phyloP scores from a whole-genome alignment of 2,113 vertebrate species.

The Nannospalax galili region DNA sequence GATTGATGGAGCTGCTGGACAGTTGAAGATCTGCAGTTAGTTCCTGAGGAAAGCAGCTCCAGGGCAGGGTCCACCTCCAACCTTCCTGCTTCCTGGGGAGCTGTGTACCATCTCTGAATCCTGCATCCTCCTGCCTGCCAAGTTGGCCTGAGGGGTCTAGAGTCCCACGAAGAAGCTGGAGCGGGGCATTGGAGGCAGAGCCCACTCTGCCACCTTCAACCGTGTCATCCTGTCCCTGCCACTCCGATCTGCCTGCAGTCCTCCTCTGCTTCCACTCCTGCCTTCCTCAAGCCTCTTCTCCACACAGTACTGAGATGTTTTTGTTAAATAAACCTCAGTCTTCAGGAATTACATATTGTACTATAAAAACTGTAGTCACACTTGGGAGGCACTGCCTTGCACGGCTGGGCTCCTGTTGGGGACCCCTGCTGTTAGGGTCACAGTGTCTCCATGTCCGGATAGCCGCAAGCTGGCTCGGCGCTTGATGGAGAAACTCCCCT shows the following conservation, averaged over 20 bases:
- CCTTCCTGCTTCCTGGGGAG: neutral
- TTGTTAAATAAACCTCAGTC: neutral
- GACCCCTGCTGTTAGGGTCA: too few relatives aligned
- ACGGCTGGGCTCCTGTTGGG: too few relatives aligned
- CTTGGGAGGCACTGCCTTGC: too few relatives aligned
- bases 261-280: neutral
- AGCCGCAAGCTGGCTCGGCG: too few relatives aligned
- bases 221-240: too few relatives aligned
- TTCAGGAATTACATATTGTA: too few relatives aligned
- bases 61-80: neutral
- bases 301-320: neutral
- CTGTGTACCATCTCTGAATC: neutral
- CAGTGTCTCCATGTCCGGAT: too few relatives aligned
- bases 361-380: too few relatives aligned
- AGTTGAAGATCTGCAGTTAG: too few relatives aligned
- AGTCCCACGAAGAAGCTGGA: neutral
- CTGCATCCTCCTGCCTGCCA: neutral
- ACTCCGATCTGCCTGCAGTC: too few relatives aligned
- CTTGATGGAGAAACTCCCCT: too few relatives aligned
- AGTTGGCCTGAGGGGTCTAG: neutral
- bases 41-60: neutral
- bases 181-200: neutral
- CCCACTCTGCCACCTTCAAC: too few relatives aligned
- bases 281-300: neutral
- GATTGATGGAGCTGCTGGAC: neutral